phyloP scores from a whole-genome alignment of 2,888 invertebrate species.

The Drosophila sordidula region DNA sequence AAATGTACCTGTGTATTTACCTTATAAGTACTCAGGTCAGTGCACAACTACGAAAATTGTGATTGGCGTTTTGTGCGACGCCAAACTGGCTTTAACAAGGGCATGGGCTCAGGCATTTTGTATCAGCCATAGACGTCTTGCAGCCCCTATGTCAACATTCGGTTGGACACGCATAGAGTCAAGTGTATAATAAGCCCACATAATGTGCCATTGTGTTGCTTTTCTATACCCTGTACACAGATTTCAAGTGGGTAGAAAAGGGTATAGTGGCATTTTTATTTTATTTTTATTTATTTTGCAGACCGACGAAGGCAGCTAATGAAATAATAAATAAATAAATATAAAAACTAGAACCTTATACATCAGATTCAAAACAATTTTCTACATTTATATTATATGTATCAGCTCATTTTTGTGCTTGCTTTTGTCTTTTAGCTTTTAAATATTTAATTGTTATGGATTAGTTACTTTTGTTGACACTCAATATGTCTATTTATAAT shows the following conservation, averaged over 20 bases:
- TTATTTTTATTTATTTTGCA: too few species aligned
- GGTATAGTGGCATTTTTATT: too few species aligned
- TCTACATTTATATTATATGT: too few species aligned
- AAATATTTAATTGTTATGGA: too few species aligned
- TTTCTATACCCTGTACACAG: conserved; percentile 1
- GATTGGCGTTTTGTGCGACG: conserved; percentile 43
- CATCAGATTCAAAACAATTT: too few species aligned
- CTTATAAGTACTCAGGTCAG: conserved; percentile 15
- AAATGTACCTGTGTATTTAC: conserved; percentile 4
- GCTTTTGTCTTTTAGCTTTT: too few species aligned
- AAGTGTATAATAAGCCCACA: conserved; percentile 63
- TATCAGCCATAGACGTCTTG: conserved; percentile 24
- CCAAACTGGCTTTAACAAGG: conserved; percentile 66
- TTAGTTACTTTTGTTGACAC: too few species aligned
- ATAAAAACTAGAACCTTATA: too few species aligned
- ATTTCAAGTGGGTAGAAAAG: background rate
- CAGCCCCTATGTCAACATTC: conserved; percentile 37
- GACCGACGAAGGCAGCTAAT: too few species aligned
- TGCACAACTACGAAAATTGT: conserved; percentile 29
- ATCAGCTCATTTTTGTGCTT: too few species aligned
- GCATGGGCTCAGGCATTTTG: conserved; percentile 51
- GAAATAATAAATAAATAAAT: too few species aligned
- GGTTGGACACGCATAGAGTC: conserved; percentile 41
- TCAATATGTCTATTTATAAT: too few species aligned
- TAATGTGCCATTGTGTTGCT: conserved; percentile 64